These are phyloP conservation scores for Drosophila pseudotalamancana DNA, from an alignment of 2,888 invertebrate species.

Conservation along the genomic window DNA sequence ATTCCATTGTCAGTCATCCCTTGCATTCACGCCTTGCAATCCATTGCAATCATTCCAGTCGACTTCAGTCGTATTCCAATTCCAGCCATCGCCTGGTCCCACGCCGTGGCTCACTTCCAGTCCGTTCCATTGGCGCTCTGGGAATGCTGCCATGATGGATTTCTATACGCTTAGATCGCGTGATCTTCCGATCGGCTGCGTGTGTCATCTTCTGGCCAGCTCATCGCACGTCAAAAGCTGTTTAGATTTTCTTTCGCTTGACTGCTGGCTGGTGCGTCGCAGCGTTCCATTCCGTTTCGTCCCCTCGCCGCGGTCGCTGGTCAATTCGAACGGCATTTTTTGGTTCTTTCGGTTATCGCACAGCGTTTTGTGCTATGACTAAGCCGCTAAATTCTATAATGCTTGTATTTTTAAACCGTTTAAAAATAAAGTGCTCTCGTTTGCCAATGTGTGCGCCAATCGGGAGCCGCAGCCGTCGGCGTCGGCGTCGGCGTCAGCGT, in stretches of 20 bases:
- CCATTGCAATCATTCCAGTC: too few species aligned
- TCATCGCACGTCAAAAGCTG: constrained; percentile 34
- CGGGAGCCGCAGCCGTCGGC: constrained; percentile 63
- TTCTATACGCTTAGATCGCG: constrained; percentile 10
- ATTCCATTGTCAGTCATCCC: too few species aligned
- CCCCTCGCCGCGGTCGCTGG: constrained; percentile 30
- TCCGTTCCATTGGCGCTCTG: not conserved
- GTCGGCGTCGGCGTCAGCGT: not conserved
- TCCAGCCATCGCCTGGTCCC: not conserved
- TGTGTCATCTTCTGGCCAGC: constrained; percentile 61
- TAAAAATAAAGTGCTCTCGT: constrained; percentile 79
- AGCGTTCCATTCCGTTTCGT: constrained; percentile 4
- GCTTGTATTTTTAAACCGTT: constrained; percentile 76
- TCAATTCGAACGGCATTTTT: constrained; percentile 53
- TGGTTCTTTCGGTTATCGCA: constrained; percentile 20
- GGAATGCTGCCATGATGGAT: constrained; percentile 10
- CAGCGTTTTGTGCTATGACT: constrained; percentile 46
- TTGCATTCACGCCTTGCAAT: too few species aligned
- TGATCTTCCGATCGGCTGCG: constrained; percentile 42
- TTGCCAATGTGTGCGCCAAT: constrained; percentile 79
- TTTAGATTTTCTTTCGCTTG: constrained; percentile 31
- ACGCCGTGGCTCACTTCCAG: not conserved
- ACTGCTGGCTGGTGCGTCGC: constrained; percentile 6
- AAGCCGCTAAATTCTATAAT: constrained; percentile 76
- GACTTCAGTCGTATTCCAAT: too few species aligned